Percentiles rank a stretch among this genome's conserved stretches.
These are phyloP conservation scores for Helostoma temminkii DNA, from an alignment of 2,797 vertebrate genomes.

Conservation along the genomic window DNA sequence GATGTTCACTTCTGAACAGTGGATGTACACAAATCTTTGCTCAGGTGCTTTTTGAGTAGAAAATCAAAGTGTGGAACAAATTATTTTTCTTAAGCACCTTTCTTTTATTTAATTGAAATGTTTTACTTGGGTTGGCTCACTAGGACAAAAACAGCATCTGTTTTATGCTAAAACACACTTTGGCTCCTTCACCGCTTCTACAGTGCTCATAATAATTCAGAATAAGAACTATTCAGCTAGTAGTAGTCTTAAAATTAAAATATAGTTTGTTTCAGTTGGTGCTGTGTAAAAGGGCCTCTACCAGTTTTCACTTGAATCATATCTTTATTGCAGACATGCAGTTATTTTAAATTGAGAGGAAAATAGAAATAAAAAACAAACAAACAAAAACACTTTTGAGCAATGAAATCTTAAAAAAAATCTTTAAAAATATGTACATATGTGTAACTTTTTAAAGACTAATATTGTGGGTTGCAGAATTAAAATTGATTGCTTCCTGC, in stretches of 20 bases:
- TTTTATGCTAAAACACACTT: background rate
- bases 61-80: constrained; percentile 1
- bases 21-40: background rate
- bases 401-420: constrained; percentile 30
- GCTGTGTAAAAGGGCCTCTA: background rate
- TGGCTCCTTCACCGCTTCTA: background rate
- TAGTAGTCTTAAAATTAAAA: background rate
- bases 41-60: constrained; percentile 10
- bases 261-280: background rate
- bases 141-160: background rate
- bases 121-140: background rate
- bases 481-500: background rate
- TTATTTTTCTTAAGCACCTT: constrained; percentile 36
- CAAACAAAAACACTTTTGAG: constrained; percentile 24
- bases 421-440: background rate
- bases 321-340: background rate
- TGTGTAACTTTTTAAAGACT: constrained; percentile 1
- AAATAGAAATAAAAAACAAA: background rate
- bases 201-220: background rate
- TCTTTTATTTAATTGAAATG: constrained; percentile 20
- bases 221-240: background rate
- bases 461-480: background rate
- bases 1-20: background rate
- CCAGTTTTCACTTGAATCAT: background rate
- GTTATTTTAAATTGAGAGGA: background rate